Base-by-base conservation (phyloP, 2,888 invertebrate species). In the Cheilosia variabilis region DNA sequence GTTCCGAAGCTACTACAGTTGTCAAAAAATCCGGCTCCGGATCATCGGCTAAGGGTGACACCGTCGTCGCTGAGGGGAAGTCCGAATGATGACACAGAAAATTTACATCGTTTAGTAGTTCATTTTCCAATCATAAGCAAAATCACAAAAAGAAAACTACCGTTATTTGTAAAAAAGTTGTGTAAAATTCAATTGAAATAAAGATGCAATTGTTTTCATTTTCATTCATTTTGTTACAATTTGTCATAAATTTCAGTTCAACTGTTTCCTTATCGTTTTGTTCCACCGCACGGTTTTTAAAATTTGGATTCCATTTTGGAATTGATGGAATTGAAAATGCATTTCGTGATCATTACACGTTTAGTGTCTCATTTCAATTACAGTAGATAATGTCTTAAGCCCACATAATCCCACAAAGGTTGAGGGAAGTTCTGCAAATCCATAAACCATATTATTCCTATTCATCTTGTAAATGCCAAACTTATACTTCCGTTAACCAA, bases 41-140 rank as follows among this genome's bases (percentile, higher is more conserved):
- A 3, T 81, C 77, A 73, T 82, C 87, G 27, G 19, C 81, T 34
- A 82, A 77, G 22, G 81, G 37, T 24, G 76, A 86, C 31, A 50
- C 69, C 15, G 63, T 43, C 15, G 53, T 43, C 7, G 22, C 82
- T 7, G 77, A 80, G 34, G 57, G 62, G n/a, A 77, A 71, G 57
- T 87, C 87, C 86, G 88, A 89, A 88, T 89, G 88, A 87, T 80
- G 88, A 84, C 81, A 86, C 52, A 86, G 41, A 58, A 75, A 71
- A 62, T 60, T 86, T 57, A 80, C 81, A 34, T 86, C 86, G 17
- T 86, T 60, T 60, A 86, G 80, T 62, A 86, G 80, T 77, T 62
- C 80, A 66, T 66, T 81, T 81, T 86, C 86, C 81, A 86, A 86
- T 81, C 86, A 72, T 66, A 86, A 81, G 31, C 75, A 86, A 68